Base-by-base conservation (phyloP, 2,797 vertebrate genomes). In the Diglossa cyanea region DNA sequence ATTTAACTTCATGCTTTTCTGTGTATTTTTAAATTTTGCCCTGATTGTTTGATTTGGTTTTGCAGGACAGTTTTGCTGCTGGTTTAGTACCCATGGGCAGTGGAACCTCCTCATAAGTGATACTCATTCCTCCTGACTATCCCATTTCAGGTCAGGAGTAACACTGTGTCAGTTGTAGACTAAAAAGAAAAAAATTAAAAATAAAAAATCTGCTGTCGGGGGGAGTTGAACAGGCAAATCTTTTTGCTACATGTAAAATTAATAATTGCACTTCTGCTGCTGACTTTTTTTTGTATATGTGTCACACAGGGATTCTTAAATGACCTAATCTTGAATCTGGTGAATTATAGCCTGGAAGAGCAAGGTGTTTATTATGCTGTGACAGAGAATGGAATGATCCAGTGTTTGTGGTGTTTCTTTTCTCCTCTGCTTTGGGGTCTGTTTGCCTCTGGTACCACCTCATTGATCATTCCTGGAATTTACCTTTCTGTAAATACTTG, bases 231-330 rank as follows among this genome's bases (percentile, higher is more conserved):
- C 10, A 26, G 58, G 47, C 51, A 88, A 74, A 78, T 84, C 65
- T 86, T 53, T 57, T 68, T 92, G 63, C 79, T 81, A 28, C 53
- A 40, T 73, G 86, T 86, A 79, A 94, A 91, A 94, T 96, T 66
- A 78, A 80, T 93, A 78, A 83, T 63, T 84, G 33, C 40, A 66
- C 84, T 83, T 88, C 76, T 86, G 47, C 58, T 80, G 65, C 72
- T 77, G 28, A 20, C 28, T 87, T 72, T 47, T 60, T 94, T 88
- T 88, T 62, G 44, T 77, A 40, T 94, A 85, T 79, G 74, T 77
- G 86, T 71, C 94, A 68, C 82, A 87, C 44, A 48, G 82, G 74
- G 94, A 80, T 93, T 95, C 88, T 93, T 91, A 87, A 94, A 96
- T 91, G 72, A 89, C 86, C 93, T 95, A 83, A 91, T 95, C 81